phyloP scores from a whole-genome alignment of 2,113 vertebrate genomes.

The Climacteris rufus region DNA sequence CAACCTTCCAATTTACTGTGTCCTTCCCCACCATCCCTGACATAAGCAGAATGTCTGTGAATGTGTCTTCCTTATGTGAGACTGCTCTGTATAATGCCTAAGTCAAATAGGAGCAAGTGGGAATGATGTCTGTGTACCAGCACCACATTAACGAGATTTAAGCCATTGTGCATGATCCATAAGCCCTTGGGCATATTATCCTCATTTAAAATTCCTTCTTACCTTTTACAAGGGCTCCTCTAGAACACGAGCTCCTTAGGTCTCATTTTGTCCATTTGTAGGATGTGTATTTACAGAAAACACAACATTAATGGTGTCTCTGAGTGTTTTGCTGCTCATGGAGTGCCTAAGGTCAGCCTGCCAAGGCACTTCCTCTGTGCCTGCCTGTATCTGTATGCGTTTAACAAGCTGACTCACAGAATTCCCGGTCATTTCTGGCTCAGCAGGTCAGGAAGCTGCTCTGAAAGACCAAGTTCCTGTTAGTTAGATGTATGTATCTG shows the following conservation, averaged over 20 bases:
- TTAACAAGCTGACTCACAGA: neutral
- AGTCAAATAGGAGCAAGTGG: neutral
- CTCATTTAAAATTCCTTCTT: neutral
- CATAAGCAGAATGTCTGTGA: neutral
- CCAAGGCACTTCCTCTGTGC: neutral
- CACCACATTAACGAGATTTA: neutral
- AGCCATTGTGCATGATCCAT: neutral
- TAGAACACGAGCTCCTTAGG: neutral
- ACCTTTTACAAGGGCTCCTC: neutral
- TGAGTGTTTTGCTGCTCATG: neutral
- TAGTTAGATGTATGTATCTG: neutral
- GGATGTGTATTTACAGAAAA: neutral
- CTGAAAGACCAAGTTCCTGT: neutral
- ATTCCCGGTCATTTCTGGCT: neutral
- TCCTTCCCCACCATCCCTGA: neutral
- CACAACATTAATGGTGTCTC: neutral
- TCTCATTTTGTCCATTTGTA: neutral
- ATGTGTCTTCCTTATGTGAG: neutral
- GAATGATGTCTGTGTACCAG: neutral
- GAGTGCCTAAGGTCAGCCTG: neutral
- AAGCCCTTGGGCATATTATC: neutral
- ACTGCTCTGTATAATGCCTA: neutral
- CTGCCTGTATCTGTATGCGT: neutral
- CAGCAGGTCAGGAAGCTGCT: neutral
- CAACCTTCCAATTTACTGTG: neutral